phyloP scores from a whole-genome alignment of 2,888 invertebrate genomes.

The Coenonympha glycerion region DNA sequence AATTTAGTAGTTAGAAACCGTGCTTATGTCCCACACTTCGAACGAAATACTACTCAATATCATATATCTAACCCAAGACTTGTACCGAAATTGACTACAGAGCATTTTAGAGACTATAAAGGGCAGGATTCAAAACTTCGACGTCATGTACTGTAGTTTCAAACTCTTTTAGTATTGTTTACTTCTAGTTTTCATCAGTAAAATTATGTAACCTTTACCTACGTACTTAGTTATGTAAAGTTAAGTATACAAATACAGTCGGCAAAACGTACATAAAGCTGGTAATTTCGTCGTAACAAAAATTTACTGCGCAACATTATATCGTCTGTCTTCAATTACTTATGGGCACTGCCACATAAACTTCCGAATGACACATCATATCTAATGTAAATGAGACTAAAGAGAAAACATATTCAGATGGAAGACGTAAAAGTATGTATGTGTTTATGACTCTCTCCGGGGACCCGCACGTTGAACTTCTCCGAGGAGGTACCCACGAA shows the following conservation, averaged over 20 bases:
- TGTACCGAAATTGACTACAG: no score
- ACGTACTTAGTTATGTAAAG: no score
- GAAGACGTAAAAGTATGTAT: constrained; percentile 62
- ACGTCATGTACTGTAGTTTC: no score
- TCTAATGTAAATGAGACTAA: constrained; percentile 22
- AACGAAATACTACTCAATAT: neutral
- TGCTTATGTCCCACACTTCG: constrained; percentile 1
- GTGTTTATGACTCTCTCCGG: constrained; percentile 64
- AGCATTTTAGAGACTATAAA: no score
- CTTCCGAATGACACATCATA: constrained; percentile 8
- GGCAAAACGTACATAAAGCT: neutral
- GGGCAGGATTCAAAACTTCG: no score
- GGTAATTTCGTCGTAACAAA: neutral
- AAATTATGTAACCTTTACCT: no score
- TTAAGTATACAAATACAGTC: no score
- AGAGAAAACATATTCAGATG: constrained; percentile 57
- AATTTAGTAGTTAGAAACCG: constrained; percentile 3
- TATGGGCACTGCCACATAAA: constrained; percentile 12
- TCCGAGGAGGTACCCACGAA: constrained; percentile 53
- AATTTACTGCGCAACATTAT: neutral
- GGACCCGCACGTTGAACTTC: constrained; percentile 64
- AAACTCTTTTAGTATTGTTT: no score
- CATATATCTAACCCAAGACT: no score
- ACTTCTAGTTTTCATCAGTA: no score
- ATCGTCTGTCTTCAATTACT: neutral